Percentiles rank a stretch among this genome's conserved stretches.
Conservation (phyloP, 2,797 vertebrate genomes). For the Amniataba percoides region DNA sequence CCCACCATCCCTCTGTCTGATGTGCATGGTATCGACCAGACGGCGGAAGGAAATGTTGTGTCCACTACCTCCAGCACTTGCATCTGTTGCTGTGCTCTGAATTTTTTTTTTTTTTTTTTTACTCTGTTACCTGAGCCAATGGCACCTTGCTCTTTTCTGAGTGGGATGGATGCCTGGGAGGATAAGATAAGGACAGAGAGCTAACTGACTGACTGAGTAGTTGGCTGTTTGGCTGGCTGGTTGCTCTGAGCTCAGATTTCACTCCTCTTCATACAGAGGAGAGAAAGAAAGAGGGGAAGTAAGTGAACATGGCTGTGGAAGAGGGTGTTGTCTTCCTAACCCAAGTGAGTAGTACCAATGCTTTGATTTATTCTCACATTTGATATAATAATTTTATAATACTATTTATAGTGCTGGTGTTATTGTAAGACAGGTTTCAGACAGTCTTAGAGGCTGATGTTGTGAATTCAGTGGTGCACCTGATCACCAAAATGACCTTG, state of each 20-base stretch:
- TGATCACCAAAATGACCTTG: slow-evolving; percentile 5
- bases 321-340: slow-evolving; percentile 73
- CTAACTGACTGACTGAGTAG: slow-evolving; percentile 35
- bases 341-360: slow-evolving; percentile 69
- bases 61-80: slow-evolving; percentile 31
- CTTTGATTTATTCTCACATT: slow-evolving; percentile 11
- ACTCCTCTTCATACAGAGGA: slow-evolving; percentile 54
- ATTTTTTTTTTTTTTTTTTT: slow-evolving; percentile 14
- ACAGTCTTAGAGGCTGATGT: slow-evolving; percentile 1
- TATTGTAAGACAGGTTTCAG: background rate
- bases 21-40: slow-evolving; percentile 33
- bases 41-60: slow-evolving; percentile 48
- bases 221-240: slow-evolving; percentile 50
- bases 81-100: slow-evolving; percentile 25
- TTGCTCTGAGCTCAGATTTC: slow-evolving; percentile 71
- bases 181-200: slow-evolving; percentile 55
- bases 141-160: slow-evolving; percentile 54
- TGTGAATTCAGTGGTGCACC: slow-evolving; percentile 1
- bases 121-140: slow-evolving; percentile 56
- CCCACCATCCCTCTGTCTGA: slow-evolving; percentile 37
- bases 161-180: slow-evolving; percentile 54
- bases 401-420: too few relatives aligned
- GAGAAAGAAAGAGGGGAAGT: slow-evolving; percentile 53
- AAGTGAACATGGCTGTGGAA: slow-evolving; percentile 77
- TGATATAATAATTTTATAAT: too few relatives aligned